Conservation (phyloP, 2,888 invertebrate species). For the Caenorhabditis sinica region DNA sequence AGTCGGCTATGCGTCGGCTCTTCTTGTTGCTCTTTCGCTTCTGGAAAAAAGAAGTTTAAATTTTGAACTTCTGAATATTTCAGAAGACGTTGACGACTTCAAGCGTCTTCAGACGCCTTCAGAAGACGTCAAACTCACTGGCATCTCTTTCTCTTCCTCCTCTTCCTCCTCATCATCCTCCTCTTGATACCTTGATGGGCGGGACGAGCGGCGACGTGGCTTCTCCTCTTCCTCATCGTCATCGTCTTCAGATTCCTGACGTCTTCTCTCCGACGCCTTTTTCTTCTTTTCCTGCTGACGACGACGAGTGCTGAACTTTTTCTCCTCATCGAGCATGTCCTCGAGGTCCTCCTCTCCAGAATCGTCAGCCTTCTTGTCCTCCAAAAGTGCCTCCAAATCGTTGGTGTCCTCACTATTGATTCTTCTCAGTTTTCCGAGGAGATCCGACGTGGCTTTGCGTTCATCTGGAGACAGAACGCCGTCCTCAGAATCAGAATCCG, state of each 20-base stretch:
- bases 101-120: neutral
- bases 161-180: neutral
- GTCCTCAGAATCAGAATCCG: neutral
- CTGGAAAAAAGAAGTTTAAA: no score
- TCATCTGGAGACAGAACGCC: constrained; percentile 13
- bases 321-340: neutral
- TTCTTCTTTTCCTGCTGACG: neutral
- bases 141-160: neutral
- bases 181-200: neutral
- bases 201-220: neutral
- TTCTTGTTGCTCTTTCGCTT: neutral
- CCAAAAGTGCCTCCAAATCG: constrained; percentile 5
- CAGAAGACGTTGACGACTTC: no score
- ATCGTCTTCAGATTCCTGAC: neutral
- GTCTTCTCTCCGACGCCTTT: neutral
- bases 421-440: neutral
- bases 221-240: neutral
- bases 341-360: neutral
- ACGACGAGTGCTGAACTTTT: constrained; percentile 26
- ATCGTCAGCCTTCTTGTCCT: neutral
- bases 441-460: constrained; percentile 3
- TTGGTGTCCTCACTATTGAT: neutral
- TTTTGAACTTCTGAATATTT: neutral
- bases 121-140: constrained; percentile 1
- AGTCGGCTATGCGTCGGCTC: neutral